A percentile compares a stretch with the other conserved stretches of the same genome.
These are phyloP conservation scores for Tetragonula clypearis DNA, from an alignment of 1,140 invertebrate species.

Conservation along the genomic window DNA sequence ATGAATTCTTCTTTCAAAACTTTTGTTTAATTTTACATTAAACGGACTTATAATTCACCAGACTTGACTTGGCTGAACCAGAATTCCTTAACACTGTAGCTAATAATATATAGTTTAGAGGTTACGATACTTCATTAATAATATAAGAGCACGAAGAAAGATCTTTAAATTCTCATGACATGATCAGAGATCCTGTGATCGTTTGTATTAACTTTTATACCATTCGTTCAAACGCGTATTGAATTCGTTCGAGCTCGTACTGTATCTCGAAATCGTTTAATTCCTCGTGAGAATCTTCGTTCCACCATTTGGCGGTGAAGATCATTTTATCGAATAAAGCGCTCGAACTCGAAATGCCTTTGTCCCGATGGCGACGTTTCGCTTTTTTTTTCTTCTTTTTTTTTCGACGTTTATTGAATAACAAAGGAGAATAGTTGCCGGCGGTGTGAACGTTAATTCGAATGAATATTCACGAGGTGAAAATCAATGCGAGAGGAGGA, in stretches of 20 bases:
- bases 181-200: neutral
- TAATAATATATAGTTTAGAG: too few relatives aligned
- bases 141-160: too few relatives aligned
- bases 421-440: neutral
- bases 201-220: neutral
- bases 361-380: neutral
- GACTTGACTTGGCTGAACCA: too few relatives aligned
- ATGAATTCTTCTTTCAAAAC: too few relatives aligned
- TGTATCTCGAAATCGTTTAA: neutral
- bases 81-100: too few relatives aligned
- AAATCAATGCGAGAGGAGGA: neutral
- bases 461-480: constrained; percentile 30
- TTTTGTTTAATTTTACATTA: too few relatives aligned
- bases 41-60: too few relatives aligned
- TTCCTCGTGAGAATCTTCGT: neutral
- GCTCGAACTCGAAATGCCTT: neutral
- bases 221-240: neutral
- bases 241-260: too few relatives aligned
- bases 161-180: neutral
- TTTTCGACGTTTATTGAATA: neutral
- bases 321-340: neutral
- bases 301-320: neutral
- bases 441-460: neutral
- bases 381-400: neutral
- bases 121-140: too few relatives aligned